Base-by-base conservation (phyloP, 1,140 invertebrate species). In the Eulimnadia texana region DNA sequence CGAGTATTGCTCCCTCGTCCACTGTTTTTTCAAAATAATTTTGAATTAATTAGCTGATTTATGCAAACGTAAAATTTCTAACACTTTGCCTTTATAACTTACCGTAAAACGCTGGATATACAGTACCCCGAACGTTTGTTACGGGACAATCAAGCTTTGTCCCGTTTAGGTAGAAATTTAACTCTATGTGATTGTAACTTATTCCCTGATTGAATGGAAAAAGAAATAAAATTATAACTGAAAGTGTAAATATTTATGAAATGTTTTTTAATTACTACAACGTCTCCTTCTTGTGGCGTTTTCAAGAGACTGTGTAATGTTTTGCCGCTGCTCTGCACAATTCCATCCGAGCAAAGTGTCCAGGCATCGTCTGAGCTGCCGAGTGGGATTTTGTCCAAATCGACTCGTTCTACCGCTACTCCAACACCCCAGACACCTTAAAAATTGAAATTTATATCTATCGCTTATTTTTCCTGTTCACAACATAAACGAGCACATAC, bases 161-260 rank as follows among this genome's bases (percentile, higher is more conserved):
- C 3, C 94, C 94, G 78, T 98, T 98, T 20, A 95, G 73, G 72
- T 85, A 97, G 76, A 98, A 97, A 72, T 93, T 96, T 28, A 99
- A 74, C 71, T 98, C 90, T 59, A 98, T 84, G 74, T 99, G 96
- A 72, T 99, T 95, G 73, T 91, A 99, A 2, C 89, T 84, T 20
- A 99, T 76, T 53, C 95, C 86, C 84, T 87, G 68, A n/a, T n/a
- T n/a, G n/a, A n/a, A n/a, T 67, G 78, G 27, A 65, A 61, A 61
- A 50, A n/a, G n/a, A n/a, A 63, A 65, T 61, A 66, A 58, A 63
- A 50, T 58, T 27, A 60, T 61, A 63, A 25, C 51, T 42, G 33
- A 6, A 9, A 6, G 6, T 16, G 6, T 6, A 42, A 42, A 6
- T 9, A 42, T 42, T 22, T 28, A 52, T 56, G 24, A 53, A 51